A percentile compares a stretch with the other conserved stretches of the same genome.
Evolutionary conservation across 2,797 vertebrate genomes (phyloP).

Genomic region (Capromys pilorides): DNA sequence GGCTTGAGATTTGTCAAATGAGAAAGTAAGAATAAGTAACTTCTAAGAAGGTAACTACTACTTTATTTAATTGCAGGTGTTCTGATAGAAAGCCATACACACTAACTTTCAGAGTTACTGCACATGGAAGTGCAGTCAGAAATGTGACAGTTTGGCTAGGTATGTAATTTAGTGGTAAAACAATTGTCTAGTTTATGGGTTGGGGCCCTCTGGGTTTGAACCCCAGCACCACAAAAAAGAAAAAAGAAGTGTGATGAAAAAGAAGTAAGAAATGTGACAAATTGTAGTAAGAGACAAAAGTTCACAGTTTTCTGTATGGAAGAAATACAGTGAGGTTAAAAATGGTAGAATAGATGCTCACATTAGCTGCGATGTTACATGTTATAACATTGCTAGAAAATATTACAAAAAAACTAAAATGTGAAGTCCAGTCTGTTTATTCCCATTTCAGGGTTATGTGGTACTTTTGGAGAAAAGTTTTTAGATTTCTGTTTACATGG

Average conservation of each 20-base stretch:
- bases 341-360: neutral
- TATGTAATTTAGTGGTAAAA: neutral
- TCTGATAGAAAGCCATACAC: neutral
- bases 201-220: neutral
- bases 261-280: neutral
- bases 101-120: constrained; percentile 23
- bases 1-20: constrained; percentile 33
- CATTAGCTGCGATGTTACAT: neutral
- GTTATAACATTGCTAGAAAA: constrained; percentile 28
- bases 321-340: neutral
- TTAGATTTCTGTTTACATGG: neutral
- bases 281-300: constrained; percentile 15
- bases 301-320: neutral
- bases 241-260: neutral
- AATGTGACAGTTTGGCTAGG: neutral
- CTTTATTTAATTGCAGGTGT: constrained; percentile 29
- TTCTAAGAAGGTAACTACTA: constrained; percentile 28
- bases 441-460: neutral
- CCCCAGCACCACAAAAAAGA: neutral
- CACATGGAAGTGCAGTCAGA: constrained; percentile 46
- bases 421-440: neutral
- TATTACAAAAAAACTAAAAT: neutral
- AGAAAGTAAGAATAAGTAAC: constrained; percentile 12
- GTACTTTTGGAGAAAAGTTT: neutral
- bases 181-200: neutral